Base-by-base conservation (phyloP, 2,888 invertebrate species). In the Eristalinus aeneus region DNA sequence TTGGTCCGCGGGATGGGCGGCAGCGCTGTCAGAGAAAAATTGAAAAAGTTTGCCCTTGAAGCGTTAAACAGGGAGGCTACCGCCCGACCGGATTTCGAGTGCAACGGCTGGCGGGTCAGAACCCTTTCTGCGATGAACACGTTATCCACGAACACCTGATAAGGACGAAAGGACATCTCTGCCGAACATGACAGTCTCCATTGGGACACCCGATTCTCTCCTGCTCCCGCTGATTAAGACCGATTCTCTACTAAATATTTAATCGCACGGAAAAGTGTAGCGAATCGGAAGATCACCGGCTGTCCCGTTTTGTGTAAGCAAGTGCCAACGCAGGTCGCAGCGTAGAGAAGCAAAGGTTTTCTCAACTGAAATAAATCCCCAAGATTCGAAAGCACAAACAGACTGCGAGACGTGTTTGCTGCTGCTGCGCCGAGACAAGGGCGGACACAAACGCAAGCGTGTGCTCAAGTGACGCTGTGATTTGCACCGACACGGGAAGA, bases 181-280 rank as follows among this genome's bases (percentile, higher is more conserved):
- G 12, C n/a, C 56, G 6, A 46, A 64, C 75, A 54, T 65, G 53
- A 53, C 58, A 63, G 23, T 63, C 34, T 68, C 56, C 12, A 63
- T 31, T 27, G 31, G 61, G 23, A 58, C 16, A 34, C 67, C 46
- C 73, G 46, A 54, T 84, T 79, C 72, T n/a, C 16, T 27, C 27
- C 27, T 10, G 16, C 34, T 16, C 34, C 69, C 22, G 22, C 61
- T 75, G 80, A 80, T 85, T 80, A 76, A 80, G 58, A 46, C 65
- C 20, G 54, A 39, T 80, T 77, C 69, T 58, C 58, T 54, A 73
- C 75, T 82, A 74, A 77, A 71, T 65, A 76, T 64, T 69, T 84
- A 87, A 87, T 87, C 87, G 80, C 22, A 58, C 84, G 87, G 87
- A 87, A 87, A 87, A 84, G 80, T 80, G 73, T 72, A 76, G 32